Percentiles rank a stretch among this genome's conserved stretches.
Conservation (phyloP, 2,888 invertebrate species). For the Scaptomyza caliginosa region DNA sequence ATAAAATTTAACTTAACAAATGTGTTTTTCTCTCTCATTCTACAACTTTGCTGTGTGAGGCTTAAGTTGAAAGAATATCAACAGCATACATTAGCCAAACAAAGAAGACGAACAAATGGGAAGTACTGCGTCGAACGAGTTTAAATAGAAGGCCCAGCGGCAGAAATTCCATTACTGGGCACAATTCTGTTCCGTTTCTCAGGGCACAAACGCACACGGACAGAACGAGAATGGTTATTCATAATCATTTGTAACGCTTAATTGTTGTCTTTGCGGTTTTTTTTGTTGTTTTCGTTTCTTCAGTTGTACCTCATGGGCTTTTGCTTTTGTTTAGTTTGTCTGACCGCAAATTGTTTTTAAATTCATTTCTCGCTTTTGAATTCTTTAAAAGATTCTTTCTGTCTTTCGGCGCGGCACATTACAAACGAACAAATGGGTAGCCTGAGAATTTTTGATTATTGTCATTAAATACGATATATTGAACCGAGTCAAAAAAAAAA, state of each 20-base stretch:
- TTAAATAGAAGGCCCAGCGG: conserved; percentile 53
- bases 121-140: conserved; percentile 24
- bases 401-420: conserved; percentile 56
- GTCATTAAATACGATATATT: conserved; percentile 62
- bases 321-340: conserved; percentile 56
- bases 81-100: conserved; percentile 27
- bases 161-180: conserved; percentile 50
- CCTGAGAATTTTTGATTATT: conserved; percentile 80
- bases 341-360: conserved; percentile 80
- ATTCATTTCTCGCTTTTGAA: conserved; percentile 68
- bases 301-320: conserved; percentile 60
- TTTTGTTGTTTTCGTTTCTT: conserved; percentile 12
- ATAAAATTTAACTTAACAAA: conserved; percentile 39
- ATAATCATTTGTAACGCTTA: conserved; percentile 80
- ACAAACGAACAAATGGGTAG: conserved; percentile 71
- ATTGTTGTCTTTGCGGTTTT: conserved; percentile 78
- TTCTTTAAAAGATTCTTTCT: conserved; percentile 13
- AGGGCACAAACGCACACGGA: conserved; percentile 28
- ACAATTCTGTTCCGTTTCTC: conserved; percentile 55
- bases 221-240: conserved; percentile 63
- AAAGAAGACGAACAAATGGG: conserved; percentile 23
- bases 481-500: conserved; percentile 10
- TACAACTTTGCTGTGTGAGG: not conserved
- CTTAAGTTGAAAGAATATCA: conserved; percentile 21
- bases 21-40: conserved; percentile 9